Percentiles rank a stretch among this genome's conserved stretches.
phyloP scores from a whole-genome alignment of 2,797 vertebrate species.

The Protonibea diacanthus region DNA sequence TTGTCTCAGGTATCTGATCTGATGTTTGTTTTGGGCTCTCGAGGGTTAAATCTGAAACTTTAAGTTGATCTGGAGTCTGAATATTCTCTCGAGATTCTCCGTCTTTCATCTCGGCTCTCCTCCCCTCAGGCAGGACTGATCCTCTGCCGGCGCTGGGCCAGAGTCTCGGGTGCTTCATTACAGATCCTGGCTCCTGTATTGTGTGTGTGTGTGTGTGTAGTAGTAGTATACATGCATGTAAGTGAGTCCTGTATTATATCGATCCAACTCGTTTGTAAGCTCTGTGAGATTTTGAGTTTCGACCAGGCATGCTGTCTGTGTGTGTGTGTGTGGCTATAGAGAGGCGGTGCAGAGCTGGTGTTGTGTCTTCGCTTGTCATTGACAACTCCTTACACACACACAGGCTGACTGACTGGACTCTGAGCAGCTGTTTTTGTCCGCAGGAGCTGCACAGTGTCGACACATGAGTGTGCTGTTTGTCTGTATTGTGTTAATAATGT shows the following conservation, averaged over 20 bases:
- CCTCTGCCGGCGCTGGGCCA: slow-evolving; percentile 13
- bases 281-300: slow-evolving; percentile 40
- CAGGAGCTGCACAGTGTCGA: slow-evolving; percentile 50
- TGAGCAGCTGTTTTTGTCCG: slow-evolving; percentile 61
- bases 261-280: slow-evolving; percentile 45
- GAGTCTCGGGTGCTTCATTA: slow-evolving; percentile 11
- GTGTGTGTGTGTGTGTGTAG: slow-evolving; percentile 33
- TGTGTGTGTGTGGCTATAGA: not conserved
- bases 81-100: not conserved
- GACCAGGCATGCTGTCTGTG: slow-evolving; percentile 27
- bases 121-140: slow-evolving; percentile 12
- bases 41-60: not conserved
- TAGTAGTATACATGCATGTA: slow-evolving; percentile 35
- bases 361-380: too few relatives aligned
- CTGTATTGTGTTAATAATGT: too few relatives aligned
- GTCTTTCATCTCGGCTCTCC: not conserved
- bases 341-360: slow-evolving; percentile 4
- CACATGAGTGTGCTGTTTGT: too few relatives aligned
- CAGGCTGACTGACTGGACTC: slow-evolving; percentile 24
- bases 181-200: slow-evolving; percentile 6
- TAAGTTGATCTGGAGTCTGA: not conserved
- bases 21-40: too few relatives aligned
- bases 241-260: slow-evolving; percentile 54
- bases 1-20: too few relatives aligned
- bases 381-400: slow-evolving; percentile 29